phyloP scores from a whole-genome alignment of 2,888 invertebrate genomes.

The Drosophila vallismaia region DNA sequence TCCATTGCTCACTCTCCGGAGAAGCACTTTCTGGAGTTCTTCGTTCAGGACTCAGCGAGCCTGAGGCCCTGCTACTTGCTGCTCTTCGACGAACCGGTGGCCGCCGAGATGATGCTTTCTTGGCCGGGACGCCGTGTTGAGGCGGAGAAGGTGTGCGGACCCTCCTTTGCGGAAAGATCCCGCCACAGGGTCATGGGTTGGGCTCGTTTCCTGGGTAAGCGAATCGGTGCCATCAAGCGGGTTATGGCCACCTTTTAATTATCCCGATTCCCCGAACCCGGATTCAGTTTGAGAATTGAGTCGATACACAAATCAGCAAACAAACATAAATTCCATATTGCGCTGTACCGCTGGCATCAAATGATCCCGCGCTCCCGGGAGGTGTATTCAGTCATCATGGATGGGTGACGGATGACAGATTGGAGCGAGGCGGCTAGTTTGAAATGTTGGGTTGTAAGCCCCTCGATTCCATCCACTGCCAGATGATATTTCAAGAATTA shows the following conservation, averaged over 20 bases:
- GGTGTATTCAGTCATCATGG: not conserved
- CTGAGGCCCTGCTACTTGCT: slow-evolving; percentile 25
- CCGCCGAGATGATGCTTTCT: not conserved
- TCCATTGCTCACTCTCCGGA: not conserved
- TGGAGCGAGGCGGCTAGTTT: not conserved
- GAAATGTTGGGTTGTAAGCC: not conserved
- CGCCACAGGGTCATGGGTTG: not conserved
- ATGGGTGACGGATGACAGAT: not conserved
- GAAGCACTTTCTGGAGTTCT: slow-evolving; percentile 18
- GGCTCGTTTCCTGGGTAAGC: not conserved
- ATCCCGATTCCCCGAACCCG: not conserved
- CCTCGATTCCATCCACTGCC: not conserved
- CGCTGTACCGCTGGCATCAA: not conserved
- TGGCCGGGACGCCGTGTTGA: slow-evolving; percentile 16
- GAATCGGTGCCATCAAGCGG: slow-evolving; percentile 2
- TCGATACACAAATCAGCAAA: not conserved
- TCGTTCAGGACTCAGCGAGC: slow-evolving; percentile 4
- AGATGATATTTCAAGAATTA: not conserved
- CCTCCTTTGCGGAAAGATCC: slow-evolving; percentile 8
- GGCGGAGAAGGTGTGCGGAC: not conserved
- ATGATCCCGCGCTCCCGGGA: not conserved
- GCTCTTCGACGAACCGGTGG: slow-evolving; percentile 10
- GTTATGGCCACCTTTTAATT: not conserved
- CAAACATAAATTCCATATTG: not conserved
- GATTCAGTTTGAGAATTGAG: not conserved